Evolutionary conservation across 2,797 vertebrate species (phyloP).

Genomic region (Smutsia temminckii): DNA sequence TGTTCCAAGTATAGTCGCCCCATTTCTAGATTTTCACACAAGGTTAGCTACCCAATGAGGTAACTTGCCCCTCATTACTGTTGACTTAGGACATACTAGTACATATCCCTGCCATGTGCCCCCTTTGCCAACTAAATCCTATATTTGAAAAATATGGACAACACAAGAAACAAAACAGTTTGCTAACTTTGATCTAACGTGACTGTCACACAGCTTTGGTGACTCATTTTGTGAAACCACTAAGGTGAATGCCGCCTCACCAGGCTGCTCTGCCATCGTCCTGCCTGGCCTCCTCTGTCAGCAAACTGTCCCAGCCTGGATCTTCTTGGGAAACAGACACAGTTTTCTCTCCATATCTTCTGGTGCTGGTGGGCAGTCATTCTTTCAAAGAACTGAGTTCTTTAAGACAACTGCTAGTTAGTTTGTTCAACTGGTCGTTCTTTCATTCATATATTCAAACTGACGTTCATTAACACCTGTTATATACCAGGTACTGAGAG

Average conservation of each 20-base stretch:
- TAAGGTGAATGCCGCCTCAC: not conserved
- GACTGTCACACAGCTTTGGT: not conserved
- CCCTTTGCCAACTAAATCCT: not conserved
- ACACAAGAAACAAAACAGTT: not conserved
- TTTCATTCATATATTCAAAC: not conserved
- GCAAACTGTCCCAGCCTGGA: not conserved
- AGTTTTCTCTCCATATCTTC: not conserved
- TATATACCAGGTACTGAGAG: not conserved
- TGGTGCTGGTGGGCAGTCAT: not conserved
- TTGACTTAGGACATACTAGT: not conserved
- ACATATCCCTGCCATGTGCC: too few relatives aligned
- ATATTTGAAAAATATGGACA: not conserved
- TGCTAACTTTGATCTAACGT: not conserved
- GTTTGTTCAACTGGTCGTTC: not conserved
- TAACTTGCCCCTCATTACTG: not conserved
- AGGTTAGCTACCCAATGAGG: not conserved
- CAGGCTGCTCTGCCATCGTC: not conserved
- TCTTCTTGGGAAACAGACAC: not conserved
- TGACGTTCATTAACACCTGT: not conserved
- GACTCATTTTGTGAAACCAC: not conserved
- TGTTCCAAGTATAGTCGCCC: not conserved
- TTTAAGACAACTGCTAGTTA: not conserved
- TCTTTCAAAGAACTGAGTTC: conserved; percentile 5
- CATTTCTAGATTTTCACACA: conserved; percentile 18
- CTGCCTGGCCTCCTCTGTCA: not conserved